Conservation (phyloP, 92 coral and sea anemone genomes). For the Actinernus sp. region DNA sequence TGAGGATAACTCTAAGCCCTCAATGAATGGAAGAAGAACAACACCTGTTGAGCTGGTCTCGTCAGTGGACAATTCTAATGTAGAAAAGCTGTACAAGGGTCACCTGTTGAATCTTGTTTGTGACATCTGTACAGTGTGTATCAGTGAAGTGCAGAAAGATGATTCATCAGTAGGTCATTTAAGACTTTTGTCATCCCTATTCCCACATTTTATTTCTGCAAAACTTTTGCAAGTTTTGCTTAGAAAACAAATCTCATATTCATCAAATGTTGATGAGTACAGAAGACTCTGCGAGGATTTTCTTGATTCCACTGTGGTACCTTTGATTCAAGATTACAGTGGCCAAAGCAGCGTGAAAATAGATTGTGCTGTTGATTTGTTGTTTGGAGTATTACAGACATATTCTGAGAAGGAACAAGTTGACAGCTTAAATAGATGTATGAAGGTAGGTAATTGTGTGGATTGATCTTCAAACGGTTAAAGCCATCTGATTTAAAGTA, state of each 20-base stretch:
- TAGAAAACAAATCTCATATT: constrained; percentile 1
- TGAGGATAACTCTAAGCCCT: background rate
- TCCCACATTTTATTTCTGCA: constrained; percentile 68
- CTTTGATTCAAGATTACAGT: constrained; percentile 36
- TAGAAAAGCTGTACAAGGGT: constrained; percentile 71
- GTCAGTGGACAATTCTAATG: background rate
- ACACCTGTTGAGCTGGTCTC: background rate
- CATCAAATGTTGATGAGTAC: constrained; percentile 1
- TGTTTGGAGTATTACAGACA: constrained; percentile 59
- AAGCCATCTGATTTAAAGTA: background rate
- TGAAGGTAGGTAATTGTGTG: constrained; percentile 33
- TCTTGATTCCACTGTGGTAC: constrained; percentile 37
- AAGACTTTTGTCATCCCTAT: constrained; percentile 61
- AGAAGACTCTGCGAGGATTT: constrained; percentile 29
- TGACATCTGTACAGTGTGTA: constrained; percentile 45
- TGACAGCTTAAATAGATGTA: constrained; percentile 20
- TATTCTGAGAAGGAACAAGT: constrained; percentile 50
- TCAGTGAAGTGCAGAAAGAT: constrained; percentile 33
- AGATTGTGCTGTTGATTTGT: constrained; percentile 27
- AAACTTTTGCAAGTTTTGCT: constrained; percentile 61
- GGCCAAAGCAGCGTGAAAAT: constrained; percentile 1
- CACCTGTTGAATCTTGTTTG: constrained; percentile 66
- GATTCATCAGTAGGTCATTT: constrained; percentile 45
- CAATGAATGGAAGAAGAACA: background rate
- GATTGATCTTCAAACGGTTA: background rate